phyloP scores from a whole-genome alignment of 2,888 invertebrate species.

The Bibio marci region DNA sequence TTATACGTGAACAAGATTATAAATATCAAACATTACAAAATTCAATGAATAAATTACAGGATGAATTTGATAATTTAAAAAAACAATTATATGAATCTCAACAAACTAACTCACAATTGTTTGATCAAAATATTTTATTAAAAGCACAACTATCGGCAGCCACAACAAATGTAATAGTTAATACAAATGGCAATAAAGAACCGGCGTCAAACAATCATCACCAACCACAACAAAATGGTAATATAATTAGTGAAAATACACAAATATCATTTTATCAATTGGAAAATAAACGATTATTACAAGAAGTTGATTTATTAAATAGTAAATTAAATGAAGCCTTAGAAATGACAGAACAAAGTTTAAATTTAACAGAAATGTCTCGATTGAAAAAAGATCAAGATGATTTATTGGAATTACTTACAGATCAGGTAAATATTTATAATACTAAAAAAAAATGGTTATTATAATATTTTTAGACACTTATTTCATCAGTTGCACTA shows the following conservation, averaged over 20 bases:
- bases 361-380: constrained; percentile 34
- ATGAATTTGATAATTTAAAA: constrained; percentile 21
- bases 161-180: constrained; percentile 12
- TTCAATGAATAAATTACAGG: constrained; percentile 16
- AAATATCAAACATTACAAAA: constrained; percentile 32
- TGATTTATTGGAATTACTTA: constrained; percentile 72
- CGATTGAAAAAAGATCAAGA: constrained; percentile 78
- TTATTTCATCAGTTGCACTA: constrained; percentile 1
- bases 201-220: constrained; percentile 5
- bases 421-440: constrained; percentile 53
- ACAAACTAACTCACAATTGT: constrained; percentile 53
- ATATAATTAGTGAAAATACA: constrained; percentile 7
- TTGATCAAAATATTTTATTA: constrained; percentile 73
- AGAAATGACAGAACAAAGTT: constrained; percentile 14
- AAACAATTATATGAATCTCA: constrained; percentile 45
- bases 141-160: constrained; percentile 49
- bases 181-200: constrained; percentile 11
- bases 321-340: constrained; percentile 19
- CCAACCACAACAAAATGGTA: neutral
- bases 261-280: constrained; percentile 15
- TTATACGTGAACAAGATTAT: constrained; percentile 80
- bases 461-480: no score
- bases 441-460: neutral
- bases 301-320: constrained; percentile 22
- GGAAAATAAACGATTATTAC: constrained; percentile 24